Evolutionary conservation across 2,797 vertebrate species (phyloP).

Genomic region (Hylomyscus alleni): DNA sequence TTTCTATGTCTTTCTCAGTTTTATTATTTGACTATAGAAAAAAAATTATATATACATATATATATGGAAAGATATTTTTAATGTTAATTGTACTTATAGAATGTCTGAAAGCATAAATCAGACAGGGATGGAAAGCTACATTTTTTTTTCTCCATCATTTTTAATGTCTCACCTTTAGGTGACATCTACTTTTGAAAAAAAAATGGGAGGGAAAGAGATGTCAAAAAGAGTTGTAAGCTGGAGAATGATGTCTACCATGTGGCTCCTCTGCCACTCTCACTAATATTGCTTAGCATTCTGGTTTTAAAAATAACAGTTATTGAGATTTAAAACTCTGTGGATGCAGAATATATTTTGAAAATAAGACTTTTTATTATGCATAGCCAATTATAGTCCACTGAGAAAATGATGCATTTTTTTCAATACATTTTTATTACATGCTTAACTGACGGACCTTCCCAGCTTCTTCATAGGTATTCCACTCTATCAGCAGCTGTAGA

Average conservation of each 20-base stretch:
- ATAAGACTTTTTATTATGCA: conserved; percentile 85
- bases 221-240: conserved; percentile 76
- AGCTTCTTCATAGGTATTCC: conserved; percentile 73
- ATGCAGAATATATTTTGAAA: conserved; percentile 79
- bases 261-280: conserved; percentile 67
- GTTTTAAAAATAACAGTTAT: conserved; percentile 82
- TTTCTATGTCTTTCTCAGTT: background rate
- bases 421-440: conserved; percentile 86
- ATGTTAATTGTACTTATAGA: conserved; percentile 47
- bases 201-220: conserved; percentile 47
- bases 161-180: conserved; percentile 74
- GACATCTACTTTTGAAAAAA: conserved; percentile 68
- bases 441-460: conserved; percentile 79
- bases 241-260: conserved; percentile 67
- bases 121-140: background rate
- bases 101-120: conserved; percentile 51
- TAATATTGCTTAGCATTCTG: conserved; percentile 79
- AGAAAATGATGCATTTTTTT: conserved; percentile 84
- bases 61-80: conserved; percentile 14
- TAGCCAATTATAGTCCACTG: conserved; percentile 86
- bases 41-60: background rate
- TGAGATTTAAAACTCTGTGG: conserved; percentile 81
- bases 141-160: conserved; percentile 72
- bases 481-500: conserved; percentile 73
- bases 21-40: conserved; percentile 25